Percentiles rank a stretch among this genome's conserved stretches.
These are phyloP conservation scores for Eupithecia exiguata DNA, from an alignment of 2,888 invertebrate genomes.

Conservation along the genomic window DNA sequence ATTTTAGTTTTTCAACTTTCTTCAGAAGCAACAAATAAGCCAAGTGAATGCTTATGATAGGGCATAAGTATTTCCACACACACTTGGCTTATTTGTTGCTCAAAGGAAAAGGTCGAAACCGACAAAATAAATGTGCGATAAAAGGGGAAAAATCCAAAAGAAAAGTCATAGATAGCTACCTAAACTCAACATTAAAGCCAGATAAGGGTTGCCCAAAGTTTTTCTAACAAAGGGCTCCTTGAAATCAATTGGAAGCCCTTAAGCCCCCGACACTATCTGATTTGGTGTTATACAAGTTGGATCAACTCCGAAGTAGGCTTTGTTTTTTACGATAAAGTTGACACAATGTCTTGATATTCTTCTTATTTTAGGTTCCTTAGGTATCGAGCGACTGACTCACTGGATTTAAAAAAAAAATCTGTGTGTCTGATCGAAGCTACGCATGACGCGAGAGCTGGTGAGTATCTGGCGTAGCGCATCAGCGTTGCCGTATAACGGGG, in stretches of 20 bases:
- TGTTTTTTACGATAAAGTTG: neutral
- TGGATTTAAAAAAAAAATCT: no score
- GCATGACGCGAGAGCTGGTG: no score
- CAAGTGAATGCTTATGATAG: no score
- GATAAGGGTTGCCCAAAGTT: constrained; percentile 23
- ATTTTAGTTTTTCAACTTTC: neutral
- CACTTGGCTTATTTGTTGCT: neutral
- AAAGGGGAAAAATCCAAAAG: constrained; percentile 3
- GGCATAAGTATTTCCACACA: neutral
- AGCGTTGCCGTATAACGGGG: no score
- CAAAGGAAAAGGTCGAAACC: constrained; percentile 7
- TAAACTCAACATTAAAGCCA: constrained; percentile 18
- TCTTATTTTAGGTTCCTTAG: no score
- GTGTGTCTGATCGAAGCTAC: no score
- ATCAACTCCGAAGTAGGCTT: neutral
- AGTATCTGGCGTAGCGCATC: no score
- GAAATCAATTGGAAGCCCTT: constrained; percentile 27
- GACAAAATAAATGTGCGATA: constrained; percentile 13
- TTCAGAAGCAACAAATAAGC: no score
- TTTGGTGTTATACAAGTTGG: constrained; percentile 5
- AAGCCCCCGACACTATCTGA: constrained; percentile 21
- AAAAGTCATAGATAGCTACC: constrained; percentile 11
- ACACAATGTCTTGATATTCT: no score
- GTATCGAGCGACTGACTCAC: no score
- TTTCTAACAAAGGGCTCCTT: constrained; percentile 21